Evolutionary conservation across 2,888 invertebrate species (phyloP), one percentile per base, ranked within the genome.

Genomic region (Tipula vernalis): DNA sequence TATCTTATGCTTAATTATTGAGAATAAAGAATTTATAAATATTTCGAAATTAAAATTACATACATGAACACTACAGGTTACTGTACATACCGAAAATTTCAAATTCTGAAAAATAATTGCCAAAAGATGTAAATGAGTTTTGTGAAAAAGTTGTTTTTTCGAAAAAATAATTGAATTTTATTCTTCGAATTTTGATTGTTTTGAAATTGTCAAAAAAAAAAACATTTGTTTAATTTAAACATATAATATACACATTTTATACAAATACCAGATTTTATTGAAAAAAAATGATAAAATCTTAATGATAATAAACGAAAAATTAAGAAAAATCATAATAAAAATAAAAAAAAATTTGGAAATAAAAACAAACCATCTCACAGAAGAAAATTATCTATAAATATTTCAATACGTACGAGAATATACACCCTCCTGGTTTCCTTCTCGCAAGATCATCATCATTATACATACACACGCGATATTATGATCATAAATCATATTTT

Each of bases 401-500:
- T 71, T 71, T 71, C 71, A 71, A 71, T 71, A 71, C 71, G 71
- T 71, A 28, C 71, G 71, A 28, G 51, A 57, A 57, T 12, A 57
- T 6, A 57, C 15, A 71, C 18, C 71, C 71, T 71, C 71, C 71
- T 71, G 71, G 71, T 71, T 71, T 71, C 71, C 71, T 71, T 71
- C 71, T 71, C 71, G 71, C 28, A 71, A 71, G 71, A 71, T 71
- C 71, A 71, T 71, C 71, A 71, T 71, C 71, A 28, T 51, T 10
- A 51, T 51, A 51, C 44, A 51, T 51, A 51, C 28, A 10, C 10
- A 28, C 5, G 71, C 71, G 28, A 71, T 71, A 71, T 28, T 71
- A 71, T 71, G 71, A 71, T 71, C 71, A 71, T 71, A 71, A 71
- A 71, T 71, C 71, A 71, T 71, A 71, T 71, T 71, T 71, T 71